Percentiles rank a stretch among this genome's conserved stretches.
Conservation (phyloP, 2,797 vertebrate genomes). For the Dendrocincla fuliginosa region DNA sequence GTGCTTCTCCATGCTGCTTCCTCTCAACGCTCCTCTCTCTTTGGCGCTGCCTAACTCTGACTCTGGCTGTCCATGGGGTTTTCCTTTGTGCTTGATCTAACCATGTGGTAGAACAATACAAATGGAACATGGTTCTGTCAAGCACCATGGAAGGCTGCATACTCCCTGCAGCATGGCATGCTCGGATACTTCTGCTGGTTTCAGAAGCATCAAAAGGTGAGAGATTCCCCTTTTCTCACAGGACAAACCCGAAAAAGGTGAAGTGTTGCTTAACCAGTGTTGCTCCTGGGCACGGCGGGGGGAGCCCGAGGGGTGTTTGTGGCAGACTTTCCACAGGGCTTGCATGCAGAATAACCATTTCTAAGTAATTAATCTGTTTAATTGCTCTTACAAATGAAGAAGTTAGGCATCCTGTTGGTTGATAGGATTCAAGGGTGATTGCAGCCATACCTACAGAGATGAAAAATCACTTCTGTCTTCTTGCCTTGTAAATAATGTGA, state of each 20-base stretch:
- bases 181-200: constrained; percentile 81
- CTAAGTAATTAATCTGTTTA: constrained; percentile 36
- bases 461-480: not conserved
- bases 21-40: constrained; percentile 81
- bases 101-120: constrained; percentile 99
- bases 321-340: constrained; percentile 1
- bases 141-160: constrained; percentile 99
- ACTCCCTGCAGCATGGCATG: constrained; percentile 90
- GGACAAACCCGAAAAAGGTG: not conserved
- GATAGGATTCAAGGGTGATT: not conserved
- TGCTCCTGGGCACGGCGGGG: not conserved
- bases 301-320: not conserved
- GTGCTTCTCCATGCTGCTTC: constrained; percentile 79
- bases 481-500: not conserved
- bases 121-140: constrained; percentile 99
- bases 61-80: constrained; percentile 89
- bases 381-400: not conserved
- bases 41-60: constrained; percentile 86
- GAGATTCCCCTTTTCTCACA: constrained; percentile 48
- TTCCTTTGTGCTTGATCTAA: constrained; percentile 99
- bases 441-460: not conserved
- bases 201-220: constrained; percentile 78
- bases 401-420: not conserved
- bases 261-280: not conserved
- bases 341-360: constrained; percentile 61